Conservation (phyloP, 2,797 vertebrate genomes). For the Meda fulgida region DNA sequence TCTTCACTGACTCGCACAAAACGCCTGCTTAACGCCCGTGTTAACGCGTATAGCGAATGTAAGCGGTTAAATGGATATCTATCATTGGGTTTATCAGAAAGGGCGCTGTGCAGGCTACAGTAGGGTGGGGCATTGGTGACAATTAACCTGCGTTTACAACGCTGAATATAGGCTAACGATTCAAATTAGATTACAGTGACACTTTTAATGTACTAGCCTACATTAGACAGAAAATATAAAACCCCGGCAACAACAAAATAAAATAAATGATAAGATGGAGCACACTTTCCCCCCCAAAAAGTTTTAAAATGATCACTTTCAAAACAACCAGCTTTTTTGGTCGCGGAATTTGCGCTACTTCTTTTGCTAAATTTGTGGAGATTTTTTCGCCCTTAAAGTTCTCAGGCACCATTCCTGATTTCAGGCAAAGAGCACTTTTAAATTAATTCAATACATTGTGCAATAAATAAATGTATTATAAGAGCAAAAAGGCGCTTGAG, state of each 20-base stretch:
- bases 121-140: conserved; percentile 17
- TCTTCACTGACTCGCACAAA: conserved; percentile 3
- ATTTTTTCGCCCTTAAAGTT: not conserved
- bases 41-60: not conserved
- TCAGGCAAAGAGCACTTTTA: too few species aligned
- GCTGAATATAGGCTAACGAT: not conserved
- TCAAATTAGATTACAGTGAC: not conserved
- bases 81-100: not conserved
- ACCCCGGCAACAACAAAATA: not conserved
- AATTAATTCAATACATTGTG: too few species aligned
- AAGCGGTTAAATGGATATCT: not conserved
- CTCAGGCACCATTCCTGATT: too few species aligned
- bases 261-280: not conserved
- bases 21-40: not conserved
- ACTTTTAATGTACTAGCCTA: not conserved
- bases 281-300: not conserved
- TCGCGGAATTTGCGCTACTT: not conserved
- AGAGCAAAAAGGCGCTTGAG: not conserved
- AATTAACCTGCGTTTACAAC: not conserved
- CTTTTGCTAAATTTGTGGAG: not conserved
- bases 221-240: not conserved
- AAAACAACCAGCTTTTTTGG: not conserved
- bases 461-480: not conserved
- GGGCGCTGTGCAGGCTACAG: not conserved
- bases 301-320: not conserved